Evolutionary conservation across 2,888 invertebrate genomes (phyloP).

Genomic region (Morpho helenor): DNA sequence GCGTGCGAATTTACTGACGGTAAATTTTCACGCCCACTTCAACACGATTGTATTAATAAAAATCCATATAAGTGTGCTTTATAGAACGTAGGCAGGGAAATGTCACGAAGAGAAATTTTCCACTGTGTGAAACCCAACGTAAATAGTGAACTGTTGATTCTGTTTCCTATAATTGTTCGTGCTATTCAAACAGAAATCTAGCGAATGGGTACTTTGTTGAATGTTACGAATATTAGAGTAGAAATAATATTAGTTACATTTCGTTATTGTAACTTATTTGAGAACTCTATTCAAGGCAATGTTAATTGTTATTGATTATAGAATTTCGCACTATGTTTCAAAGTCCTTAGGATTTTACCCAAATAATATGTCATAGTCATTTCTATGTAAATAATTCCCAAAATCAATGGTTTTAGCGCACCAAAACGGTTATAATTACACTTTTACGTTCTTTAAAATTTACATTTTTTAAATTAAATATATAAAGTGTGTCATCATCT

Average conservation of each 20-base stretch:
- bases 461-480: too few species aligned
- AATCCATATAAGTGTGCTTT: background rate
- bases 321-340: too few species aligned
- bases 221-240: background rate
- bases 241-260: slow-evolving; percentile 3
- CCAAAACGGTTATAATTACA: too few species aligned
- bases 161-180: slow-evolving; percentile 11
- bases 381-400: too few species aligned
- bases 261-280: background rate
- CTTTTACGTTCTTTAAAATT: too few species aligned
- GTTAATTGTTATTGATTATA: background rate
- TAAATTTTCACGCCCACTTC: slow-evolving; percentile 2
- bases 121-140: slow-evolving; percentile 16
- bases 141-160: slow-evolving; percentile 12
- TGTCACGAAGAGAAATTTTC: slow-evolving; percentile 18
- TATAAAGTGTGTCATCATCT: too few species aligned
- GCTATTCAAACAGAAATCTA: slow-evolving; percentile 10
- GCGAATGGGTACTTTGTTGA: background rate
- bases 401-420: too few species aligned
- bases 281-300: background rate
- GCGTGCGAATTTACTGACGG: background rate
- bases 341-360: too few species aligned
- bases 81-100: slow-evolving; percentile 9
- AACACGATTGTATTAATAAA: slow-evolving; percentile 2
- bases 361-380: too few species aligned